A percentile compares a stretch with the other conserved stretches of the same genome.
These are phyloP conservation scores for Cacatua alba DNA, from an alignment of 2,113 vertebrate species.

Conservation along the genomic window DNA sequence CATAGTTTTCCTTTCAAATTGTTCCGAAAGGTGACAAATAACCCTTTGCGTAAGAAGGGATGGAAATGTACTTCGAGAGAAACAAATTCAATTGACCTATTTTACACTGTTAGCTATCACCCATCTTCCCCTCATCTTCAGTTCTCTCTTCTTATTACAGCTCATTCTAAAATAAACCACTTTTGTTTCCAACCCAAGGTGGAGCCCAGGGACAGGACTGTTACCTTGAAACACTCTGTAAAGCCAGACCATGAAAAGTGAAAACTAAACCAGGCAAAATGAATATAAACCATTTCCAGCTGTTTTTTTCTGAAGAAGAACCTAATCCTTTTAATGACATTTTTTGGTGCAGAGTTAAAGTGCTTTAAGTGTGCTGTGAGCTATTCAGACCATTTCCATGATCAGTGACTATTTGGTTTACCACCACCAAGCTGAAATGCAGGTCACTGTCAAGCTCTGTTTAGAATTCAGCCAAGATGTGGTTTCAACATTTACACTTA, in stretches of 20 bases:
- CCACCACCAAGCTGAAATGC: neutral
- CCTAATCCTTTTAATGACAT: neutral
- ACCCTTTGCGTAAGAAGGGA: neutral
- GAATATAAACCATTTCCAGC: neutral
- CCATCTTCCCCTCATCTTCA: neutral
- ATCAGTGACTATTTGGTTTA: neutral
- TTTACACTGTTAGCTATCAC: neutral
- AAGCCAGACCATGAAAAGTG: neutral
- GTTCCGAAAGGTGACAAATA: conserved; percentile 6
- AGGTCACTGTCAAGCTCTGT: neutral
- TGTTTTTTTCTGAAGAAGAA: conserved; percentile 15
- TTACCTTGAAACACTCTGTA: neutral
- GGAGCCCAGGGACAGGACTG: neutral
- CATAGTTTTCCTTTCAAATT: conserved; percentile 4
- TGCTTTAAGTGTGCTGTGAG: neutral
- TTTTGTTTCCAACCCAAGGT: neutral
- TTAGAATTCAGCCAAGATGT: neutral
- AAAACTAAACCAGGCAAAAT: neutral
- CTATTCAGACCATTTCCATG: neutral
- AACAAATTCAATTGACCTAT: neutral
- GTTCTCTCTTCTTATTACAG: neutral
- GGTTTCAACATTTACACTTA: neutral
- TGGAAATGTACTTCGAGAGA: neutral
- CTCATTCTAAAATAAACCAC: neutral
- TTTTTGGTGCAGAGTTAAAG: neutral